These are phyloP conservation scores for Champsocephalus gunnari DNA, from an alignment of 2,797 vertebrate species.

Conservation along the genomic window DNA sequence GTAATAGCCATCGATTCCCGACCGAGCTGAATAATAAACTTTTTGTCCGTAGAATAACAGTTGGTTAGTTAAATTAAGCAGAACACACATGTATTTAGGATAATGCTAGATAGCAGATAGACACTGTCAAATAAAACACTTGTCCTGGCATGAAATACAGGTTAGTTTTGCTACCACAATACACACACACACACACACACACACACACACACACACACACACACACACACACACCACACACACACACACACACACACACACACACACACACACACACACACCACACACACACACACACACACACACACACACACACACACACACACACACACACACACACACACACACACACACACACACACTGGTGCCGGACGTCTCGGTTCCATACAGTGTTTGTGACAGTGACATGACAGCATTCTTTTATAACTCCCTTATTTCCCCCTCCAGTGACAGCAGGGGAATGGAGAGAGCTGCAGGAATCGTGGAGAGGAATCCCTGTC, in stretches of 20 bases:
- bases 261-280: not conserved
- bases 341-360: conserved; percentile 11
- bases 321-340: not conserved
- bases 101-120: not conserved
- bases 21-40: no score
- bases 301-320: conserved; percentile 10
- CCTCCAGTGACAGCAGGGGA: conserved; percentile 67
- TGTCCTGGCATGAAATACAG: conserved; percentile 6
- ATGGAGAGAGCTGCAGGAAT: conserved; percentile 67
- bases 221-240: not conserved
- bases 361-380: conserved; percentile 31
- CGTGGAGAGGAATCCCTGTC: conserved; percentile 75
- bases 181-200: not conserved
- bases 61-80: not conserved
- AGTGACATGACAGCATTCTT: conserved; percentile 75
- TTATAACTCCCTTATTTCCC: conserved; percentile 68
- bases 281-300: not conserved
- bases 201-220: conserved; percentile 16
- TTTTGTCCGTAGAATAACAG: no score
- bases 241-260: conserved; percentile 11
- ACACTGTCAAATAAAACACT: conserved; percentile 7
- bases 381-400: conserved; percentile 67
- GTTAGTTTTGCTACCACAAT: conserved; percentile 19
- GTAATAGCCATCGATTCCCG: no score
- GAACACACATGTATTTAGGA: not conserved